A percentile compares a stretch with the other conserved stretches of the same genome.
phyloP scores from a whole-genome alignment of 2,113 vertebrate species.

The Petrocephalus zakoni region DNA sequence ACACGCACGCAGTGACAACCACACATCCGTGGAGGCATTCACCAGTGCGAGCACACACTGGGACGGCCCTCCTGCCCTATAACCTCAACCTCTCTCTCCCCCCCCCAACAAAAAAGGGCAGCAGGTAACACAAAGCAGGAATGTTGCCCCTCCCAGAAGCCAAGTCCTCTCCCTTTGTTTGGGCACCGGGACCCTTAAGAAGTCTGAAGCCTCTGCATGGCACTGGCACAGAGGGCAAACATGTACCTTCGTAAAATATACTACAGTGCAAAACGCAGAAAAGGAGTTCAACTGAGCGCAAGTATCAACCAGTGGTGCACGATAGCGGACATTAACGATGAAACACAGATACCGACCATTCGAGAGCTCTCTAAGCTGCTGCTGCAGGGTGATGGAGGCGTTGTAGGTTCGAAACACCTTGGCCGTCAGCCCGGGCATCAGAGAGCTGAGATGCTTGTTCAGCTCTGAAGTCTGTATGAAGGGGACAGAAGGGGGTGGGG shows the following conservation, averaged over 20 bases:
- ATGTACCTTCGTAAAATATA: not conserved
- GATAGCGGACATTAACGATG: no score
- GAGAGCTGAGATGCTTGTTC: slow-evolving; percentile 66
- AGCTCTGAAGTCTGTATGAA: slow-evolving; percentile 51
- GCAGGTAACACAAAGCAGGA: not conserved
- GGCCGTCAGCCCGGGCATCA: slow-evolving; percentile 67
- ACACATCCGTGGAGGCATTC: not conserved
- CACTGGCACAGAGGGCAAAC: not conserved
- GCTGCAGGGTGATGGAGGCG: slow-evolving; percentile 70
- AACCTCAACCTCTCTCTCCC: not conserved
- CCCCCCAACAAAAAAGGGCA: not conserved
- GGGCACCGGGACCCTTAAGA: not conserved
- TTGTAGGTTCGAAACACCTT: slow-evolving; percentile 75
- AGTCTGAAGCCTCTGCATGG: not conserved
- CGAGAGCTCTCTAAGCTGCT: slow-evolving; percentile 64
- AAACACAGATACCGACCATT: slow-evolving; percentile 47
- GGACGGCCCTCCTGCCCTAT: not conserved
- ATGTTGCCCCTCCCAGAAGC: not conserved
- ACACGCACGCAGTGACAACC: not conserved
- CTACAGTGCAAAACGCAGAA: not conserved
- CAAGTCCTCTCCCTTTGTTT: not conserved
- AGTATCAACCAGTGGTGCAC: not conserved
- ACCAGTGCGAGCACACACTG: not conserved
- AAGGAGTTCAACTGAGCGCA: not conserved
- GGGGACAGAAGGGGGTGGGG: not conserved